Percentiles rank a stretch among this genome's conserved stretches.
phyloP scores from a whole-genome alignment of 1,140 invertebrate genomes.

The Anagrus nilaparvatae region DNA sequence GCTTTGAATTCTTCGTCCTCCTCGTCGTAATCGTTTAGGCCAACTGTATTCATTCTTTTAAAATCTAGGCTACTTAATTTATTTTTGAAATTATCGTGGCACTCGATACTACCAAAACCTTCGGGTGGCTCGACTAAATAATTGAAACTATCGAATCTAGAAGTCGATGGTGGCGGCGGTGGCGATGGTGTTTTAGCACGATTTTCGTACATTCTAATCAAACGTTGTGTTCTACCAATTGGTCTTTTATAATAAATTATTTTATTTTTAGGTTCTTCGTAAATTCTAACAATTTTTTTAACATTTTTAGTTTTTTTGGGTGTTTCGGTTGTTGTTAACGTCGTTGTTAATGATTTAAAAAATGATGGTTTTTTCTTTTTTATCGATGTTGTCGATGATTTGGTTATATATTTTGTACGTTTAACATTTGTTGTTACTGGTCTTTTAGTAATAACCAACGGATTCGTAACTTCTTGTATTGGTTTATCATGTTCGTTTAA shows the following conservation, averaged over 20 bases:
- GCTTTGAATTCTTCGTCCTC: slow-evolving; percentile 14
- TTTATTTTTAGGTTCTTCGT: neutral
- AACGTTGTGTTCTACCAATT: slow-evolving; percentile 3
- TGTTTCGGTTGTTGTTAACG: too few species aligned
- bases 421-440: slow-evolving; percentile 9
- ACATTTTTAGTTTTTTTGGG: too few species aligned
- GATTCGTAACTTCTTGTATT: slow-evolving; percentile 23
- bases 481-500: neutral
- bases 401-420: neutral
- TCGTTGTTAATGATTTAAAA: neutral
- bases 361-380: neutral
- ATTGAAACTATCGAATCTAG: too few species aligned
- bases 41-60: slow-evolving; percentile 35
- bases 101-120: slow-evolving; percentile 21
- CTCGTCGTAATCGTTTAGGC: slow-evolving; percentile 18
- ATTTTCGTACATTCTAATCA: slow-evolving; percentile 16
- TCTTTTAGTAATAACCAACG: slow-evolving; percentile 31
- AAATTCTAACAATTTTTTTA: too few species aligned
- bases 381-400: too few species aligned
- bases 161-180: too few species aligned
- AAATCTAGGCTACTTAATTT: slow-evolving; percentile 34
- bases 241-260: neutral
- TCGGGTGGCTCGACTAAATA: slow-evolving; percentile 30
- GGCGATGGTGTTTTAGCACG: slow-evolving; percentile 1
- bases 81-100: slow-evolving; percentile 21